Conservation (phyloP, 2,113 vertebrate species). For the Tiliqua scincoides region DNA sequence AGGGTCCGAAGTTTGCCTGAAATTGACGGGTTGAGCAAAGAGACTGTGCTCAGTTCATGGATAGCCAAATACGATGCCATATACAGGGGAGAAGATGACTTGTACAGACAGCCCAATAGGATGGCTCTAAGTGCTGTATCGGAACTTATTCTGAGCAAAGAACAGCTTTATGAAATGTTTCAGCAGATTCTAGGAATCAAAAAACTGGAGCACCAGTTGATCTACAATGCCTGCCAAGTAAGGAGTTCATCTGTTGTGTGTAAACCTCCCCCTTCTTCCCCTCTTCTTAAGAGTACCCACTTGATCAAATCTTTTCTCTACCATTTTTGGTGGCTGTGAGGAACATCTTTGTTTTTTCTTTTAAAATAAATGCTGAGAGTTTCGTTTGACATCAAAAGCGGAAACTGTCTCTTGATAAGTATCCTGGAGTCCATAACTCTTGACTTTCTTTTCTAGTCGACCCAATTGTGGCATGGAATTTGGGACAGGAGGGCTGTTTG, state of each 20-base stretch:
- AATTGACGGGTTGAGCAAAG: conserved; percentile 97
- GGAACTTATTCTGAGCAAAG: conserved; percentile 97
- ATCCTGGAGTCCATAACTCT: background rate
- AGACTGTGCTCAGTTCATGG: conserved; percentile 97
- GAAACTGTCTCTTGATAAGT: background rate
- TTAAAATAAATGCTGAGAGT: background rate
- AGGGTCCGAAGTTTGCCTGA: conserved; percentile 94
- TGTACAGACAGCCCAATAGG: conserved; percentile 85
- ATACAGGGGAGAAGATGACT: conserved; percentile 91
- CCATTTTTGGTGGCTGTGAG: too few relatives aligned
- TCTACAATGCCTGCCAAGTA: conserved; percentile 98
- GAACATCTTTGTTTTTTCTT: background rate
- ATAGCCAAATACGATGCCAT: conserved; percentile 96
- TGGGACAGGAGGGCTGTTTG: background rate
- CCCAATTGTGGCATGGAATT: background rate
- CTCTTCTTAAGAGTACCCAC: background rate
- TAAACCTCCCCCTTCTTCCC: background rate
- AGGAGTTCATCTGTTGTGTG: conserved; percentile 54
- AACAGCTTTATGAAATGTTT: conserved; percentile 98
- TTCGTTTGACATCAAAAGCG: background rate
- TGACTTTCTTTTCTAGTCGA: background rate
- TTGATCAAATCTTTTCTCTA: background rate
- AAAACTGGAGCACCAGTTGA: conserved; percentile 95
- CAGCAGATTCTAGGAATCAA: conserved; percentile 94
- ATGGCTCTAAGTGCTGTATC: conserved; percentile 88